phyloP scores from a whole-genome alignment of 2,888 invertebrate genomes.

The Chorisops tibialis region DNA sequence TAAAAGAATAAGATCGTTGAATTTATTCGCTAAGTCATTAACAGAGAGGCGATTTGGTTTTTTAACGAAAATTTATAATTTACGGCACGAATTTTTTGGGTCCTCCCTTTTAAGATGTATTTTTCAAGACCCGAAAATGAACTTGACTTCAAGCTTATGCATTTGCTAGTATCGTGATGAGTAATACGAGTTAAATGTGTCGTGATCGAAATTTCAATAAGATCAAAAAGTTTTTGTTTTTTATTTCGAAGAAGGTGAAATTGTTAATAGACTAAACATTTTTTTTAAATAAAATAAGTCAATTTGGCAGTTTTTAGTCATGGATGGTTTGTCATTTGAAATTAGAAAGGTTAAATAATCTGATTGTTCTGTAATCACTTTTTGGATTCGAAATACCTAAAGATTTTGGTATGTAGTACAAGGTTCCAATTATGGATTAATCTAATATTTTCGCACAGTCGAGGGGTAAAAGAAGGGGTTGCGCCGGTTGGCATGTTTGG shows the following conservation, averaged over 20 bases:
- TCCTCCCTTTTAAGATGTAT: conserved; percentile 3
- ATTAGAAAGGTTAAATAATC: no score
- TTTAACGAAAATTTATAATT: conserved; percentile 4
- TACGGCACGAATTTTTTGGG: conserved; percentile 11
- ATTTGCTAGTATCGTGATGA: background rate
- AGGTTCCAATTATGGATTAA: no score
- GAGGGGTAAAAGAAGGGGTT: no score
- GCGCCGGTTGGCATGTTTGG: no score
- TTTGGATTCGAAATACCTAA: no score
- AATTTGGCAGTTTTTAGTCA: no score
- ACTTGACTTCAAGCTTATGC: conserved; percentile 10
- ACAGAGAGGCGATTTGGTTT: background rate
- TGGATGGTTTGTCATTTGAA: no score
- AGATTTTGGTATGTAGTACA: no score
- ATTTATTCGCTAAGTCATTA: background rate
- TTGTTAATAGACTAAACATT: no score
- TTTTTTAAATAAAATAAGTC: no score
- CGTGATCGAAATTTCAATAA: conserved; percentile 7
- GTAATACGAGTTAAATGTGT: background rate
- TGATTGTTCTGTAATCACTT: no score
- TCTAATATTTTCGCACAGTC: no score
- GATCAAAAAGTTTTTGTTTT: background rate
- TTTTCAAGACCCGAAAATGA: background rate
- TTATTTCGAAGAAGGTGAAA: background rate
- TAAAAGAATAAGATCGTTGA: background rate